Base-by-base conservation (phyloP, 2,888 invertebrate genomes). In the Stegana nigrithorax region DNA sequence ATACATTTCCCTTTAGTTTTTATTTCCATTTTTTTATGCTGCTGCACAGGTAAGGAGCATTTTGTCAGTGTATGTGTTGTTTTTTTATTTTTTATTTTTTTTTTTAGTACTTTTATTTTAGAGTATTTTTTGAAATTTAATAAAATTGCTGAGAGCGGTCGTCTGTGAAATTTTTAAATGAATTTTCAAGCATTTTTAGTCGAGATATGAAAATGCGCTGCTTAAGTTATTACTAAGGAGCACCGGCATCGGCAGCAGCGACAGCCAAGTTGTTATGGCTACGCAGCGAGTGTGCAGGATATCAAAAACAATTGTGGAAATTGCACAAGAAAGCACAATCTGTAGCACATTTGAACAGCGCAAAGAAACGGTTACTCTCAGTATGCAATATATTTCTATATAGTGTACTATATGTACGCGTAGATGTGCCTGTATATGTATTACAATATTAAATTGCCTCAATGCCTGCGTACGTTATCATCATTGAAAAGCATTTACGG, bases 341-440 rank as follows among this genome's bases (percentile, higher is more conserved):
- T 14, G 14, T n/a, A 39, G 39, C 39, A 39, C 27, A 51, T 75
- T 68, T n/a, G n/a, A 66, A 59, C 47, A 72, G 73, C 71, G 70
- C 71, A 75, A 78, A 77, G 75, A 71, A 77, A 77, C 77, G 77
- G 79, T 71, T 67, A 78, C 78, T 69, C 75, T 68, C 66, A 71
- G 75, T 74, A 71, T 61, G 65, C 61, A 56, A 39, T 60, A 58
- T 63, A 63, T n/a, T n/a, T n/a, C n/a, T n/a, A n/a, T n/a, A n/a
- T n/a, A 75, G 74, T 65, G 63, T 67, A 78, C 67, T 67, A 75
- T 57, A 51, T 63, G 57, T 60, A 65, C 42, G 63, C 14, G 27
- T 62, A 67, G 69, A 60, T 65, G 65, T 62, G 65, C 68, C 64
- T 70, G 67, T 78, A 80, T 73, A 73, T 67, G 73, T 73, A 69